A percentile compares a stretch with the other conserved stretches of the same genome.
These are phyloP conservation scores for Ara ararauna DNA, from an alignment of 2,797 vertebrate species.

Conservation along the genomic window DNA sequence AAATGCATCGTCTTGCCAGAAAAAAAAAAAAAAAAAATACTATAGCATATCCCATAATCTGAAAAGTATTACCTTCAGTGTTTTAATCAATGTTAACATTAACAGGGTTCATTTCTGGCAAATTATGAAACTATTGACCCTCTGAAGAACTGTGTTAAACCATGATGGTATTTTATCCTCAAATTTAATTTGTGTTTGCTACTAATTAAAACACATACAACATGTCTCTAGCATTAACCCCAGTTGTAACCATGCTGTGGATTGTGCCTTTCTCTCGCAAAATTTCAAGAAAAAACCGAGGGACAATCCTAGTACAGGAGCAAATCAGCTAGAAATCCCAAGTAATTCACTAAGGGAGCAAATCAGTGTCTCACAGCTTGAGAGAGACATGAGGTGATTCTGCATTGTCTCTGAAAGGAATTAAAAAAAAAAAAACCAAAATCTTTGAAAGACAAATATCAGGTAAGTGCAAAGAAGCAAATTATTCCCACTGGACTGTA, in stretches of 20 bases:
- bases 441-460: not conserved
- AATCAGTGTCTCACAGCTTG: not conserved
- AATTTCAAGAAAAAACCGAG: constrained; percentile 8
- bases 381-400: not conserved
- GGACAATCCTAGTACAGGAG: not conserved
- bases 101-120: not conserved
- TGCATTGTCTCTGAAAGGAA: not conserved
- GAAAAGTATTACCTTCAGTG: constrained; percentile 51
- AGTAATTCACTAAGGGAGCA: constrained; percentile 28
- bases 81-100: constrained; percentile 74
- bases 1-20: constrained; percentile 53
- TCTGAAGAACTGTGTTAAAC: constrained; percentile 23
- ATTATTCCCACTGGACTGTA: not conserved
- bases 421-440: not conserved
- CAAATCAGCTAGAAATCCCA: not conserved
- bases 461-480: not conserved
- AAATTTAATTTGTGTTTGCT: constrained; percentile 73
- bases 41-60: constrained; percentile 23
- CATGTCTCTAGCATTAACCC: constrained; percentile 56
- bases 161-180: constrained; percentile 50
- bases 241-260: constrained; percentile 13
- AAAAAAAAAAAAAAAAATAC: constrained; percentile 23
- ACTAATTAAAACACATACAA: constrained; percentile 74
- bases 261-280: constrained; percentile 4
- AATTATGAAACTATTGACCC: constrained; percentile 39